Evolutionary conservation across 2,888 invertebrate genomes (phyloP).

Genomic region (Dryobotodes eremita): DNA sequence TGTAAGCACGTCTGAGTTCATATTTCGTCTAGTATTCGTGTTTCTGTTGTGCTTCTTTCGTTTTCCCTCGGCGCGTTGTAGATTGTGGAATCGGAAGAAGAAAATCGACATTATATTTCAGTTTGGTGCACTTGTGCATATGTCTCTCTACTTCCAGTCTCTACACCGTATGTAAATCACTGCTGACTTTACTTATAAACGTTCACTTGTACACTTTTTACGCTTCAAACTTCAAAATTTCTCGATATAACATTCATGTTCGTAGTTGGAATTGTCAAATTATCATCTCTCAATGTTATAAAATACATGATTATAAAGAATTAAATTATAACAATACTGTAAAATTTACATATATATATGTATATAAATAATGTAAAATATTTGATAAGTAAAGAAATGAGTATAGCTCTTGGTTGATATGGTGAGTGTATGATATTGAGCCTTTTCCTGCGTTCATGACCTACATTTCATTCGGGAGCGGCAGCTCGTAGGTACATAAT

Average conservation of each 20-base stretch:
- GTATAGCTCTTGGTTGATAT: conserved; percentile 23
- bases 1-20: conserved; percentile 91
- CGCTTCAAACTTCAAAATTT: background rate
- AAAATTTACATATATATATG: background rate
- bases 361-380: background rate
- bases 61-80: conserved; percentile 95
- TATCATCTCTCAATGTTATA: background rate
- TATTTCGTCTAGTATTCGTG: conserved; percentile 76
- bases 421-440: conserved; percentile 44
- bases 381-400: background rate
- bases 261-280: conserved; percentile 10
- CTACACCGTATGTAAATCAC: conserved; percentile 36
- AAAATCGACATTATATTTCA: conserved; percentile 96
- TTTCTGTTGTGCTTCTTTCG: conserved; percentile 77
- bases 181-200: conserved; percentile 40
- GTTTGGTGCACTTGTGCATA: conserved; percentile 63
- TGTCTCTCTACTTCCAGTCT: conserved; percentile 31
- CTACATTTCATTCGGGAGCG: conserved; percentile 73
- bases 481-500: conserved; percentile 74
- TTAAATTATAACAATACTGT: background rate
- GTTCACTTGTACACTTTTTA: conserved; percentile 59
- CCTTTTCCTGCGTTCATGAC: conserved; percentile 68
- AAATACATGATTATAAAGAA: background rate
- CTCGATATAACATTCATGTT: background rate
- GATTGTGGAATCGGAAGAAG: conserved; percentile 98